phyloP scores from a whole-genome alignment of 2,888 invertebrate species.

The Margaritifera margaritifera region DNA sequence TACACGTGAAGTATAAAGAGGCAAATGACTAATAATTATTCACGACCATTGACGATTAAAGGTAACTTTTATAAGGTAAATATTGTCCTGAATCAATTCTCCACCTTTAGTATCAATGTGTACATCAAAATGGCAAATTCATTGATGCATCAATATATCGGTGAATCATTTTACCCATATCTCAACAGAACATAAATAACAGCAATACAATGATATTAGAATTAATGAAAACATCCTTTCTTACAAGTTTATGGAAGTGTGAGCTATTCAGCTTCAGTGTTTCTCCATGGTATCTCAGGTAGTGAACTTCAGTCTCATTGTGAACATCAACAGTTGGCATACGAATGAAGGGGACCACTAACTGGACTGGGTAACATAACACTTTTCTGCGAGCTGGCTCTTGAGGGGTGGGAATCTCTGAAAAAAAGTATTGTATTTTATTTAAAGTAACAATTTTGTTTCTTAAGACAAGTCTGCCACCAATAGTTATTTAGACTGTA shows the following conservation, averaged over 20 bases:
- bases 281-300: conserved; percentile 90
- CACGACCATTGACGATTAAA: too few relatives aligned
- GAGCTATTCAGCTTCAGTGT: conserved; percentile 86
- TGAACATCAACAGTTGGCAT: conserved; percentile 87
- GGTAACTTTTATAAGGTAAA: too few relatives aligned
- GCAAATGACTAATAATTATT: too few relatives aligned
- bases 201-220: too few relatives aligned
- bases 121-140: too few relatives aligned
- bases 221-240: conserved; percentile 37
- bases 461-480: not conserved
- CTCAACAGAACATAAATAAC: too few relatives aligned
- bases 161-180: too few relatives aligned
- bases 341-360: conserved; percentile 88
- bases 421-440: conserved; percentile 9
- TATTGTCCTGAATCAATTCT: too few relatives aligned
- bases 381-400: conserved; percentile 81
- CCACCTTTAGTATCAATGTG: too few relatives aligned
- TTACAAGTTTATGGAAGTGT: conserved; percentile 93
- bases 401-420: conserved; percentile 55
- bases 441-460: not conserved
- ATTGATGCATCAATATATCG: too few relatives aligned
- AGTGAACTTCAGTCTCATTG: conserved; percentile 71
- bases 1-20: too few relatives aligned
- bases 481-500: too few relatives aligned
- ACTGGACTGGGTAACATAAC: conserved; percentile 95